A percentile compares a stretch with the other conserved stretches of the same genome.
Evolutionary conservation across 2,797 vertebrate species (phyloP).

Genomic region (Ciconia nigra): DNA sequence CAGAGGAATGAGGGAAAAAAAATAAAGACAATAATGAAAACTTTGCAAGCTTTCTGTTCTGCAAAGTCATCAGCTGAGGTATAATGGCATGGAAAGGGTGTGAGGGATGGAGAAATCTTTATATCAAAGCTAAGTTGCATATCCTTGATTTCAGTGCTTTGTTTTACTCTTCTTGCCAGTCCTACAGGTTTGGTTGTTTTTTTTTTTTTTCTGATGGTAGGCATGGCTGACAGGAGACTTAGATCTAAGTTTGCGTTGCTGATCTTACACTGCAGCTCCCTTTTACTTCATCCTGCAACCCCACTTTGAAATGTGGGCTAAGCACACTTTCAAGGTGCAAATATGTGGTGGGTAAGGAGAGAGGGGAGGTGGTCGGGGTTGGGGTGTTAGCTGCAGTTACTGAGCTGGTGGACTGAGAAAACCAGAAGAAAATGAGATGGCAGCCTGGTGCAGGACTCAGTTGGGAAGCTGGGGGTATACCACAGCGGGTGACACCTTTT

Average conservation of each 20-base stretch:
- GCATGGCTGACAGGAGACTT: neutral
- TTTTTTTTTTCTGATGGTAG: neutral
- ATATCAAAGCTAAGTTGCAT: neutral
- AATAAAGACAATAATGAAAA: neutral
- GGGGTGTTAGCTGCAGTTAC: neutral
- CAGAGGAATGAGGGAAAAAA: neutral
- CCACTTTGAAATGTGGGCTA: neutral
- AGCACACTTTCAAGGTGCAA: neutral
- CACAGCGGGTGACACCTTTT: rapidly evolving
- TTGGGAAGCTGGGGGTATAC: neutral
- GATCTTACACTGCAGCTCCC: neutral
- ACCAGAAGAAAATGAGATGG: neutral
- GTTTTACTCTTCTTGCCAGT: neutral
- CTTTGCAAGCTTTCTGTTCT: neutral
- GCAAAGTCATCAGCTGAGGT: neutral
- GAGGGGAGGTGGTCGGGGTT: rapidly evolving
- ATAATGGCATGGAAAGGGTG: neutral
- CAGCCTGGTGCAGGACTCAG: neutral
- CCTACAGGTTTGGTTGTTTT: neutral
- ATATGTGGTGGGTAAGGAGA: neutral
- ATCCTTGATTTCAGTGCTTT: neutral
- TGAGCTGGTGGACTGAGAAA: neutral
- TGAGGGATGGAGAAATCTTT: neutral
- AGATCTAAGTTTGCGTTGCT: neutral
- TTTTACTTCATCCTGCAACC: neutral